Evolutionary conservation across 2,113 vertebrate species (phyloP).

Genomic region (Anolis carolinensis): DNA sequence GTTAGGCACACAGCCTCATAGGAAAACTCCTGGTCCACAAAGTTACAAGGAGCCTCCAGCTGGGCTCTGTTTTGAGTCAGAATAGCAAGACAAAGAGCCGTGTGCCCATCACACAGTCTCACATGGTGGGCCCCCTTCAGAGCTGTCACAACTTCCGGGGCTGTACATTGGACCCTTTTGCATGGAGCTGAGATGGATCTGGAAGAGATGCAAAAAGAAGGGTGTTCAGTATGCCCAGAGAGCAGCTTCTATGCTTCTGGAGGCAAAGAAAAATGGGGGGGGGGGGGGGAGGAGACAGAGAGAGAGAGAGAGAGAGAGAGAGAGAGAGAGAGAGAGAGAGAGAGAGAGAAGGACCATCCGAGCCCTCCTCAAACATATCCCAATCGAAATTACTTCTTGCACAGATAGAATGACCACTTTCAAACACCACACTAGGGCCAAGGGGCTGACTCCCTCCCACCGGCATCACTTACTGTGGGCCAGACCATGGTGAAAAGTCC

Average conservation of each 20-base stretch:
- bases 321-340: constrained; percentile 35
- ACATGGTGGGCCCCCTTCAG: constrained; percentile 22
- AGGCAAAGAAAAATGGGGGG: constrained; percentile 64
- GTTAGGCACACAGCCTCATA: constrained; percentile 18
- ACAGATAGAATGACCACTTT: neutral
- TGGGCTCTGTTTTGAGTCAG: constrained; percentile 46
- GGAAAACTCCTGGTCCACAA: constrained; percentile 40
- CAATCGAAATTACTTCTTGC: constrained; percentile 36
- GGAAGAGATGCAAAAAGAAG: constrained; percentile 59
- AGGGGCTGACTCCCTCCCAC: too few relatives aligned
- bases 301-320: constrained; percentile 19
- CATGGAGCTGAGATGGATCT: constrained; percentile 81
- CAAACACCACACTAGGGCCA: neutral
- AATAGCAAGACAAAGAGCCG: constrained; percentile 27
- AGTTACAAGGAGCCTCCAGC: constrained; percentile 25
- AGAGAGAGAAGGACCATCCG: constrained; percentile 23
- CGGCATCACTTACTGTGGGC: constrained; percentile 80
- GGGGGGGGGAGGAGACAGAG: too few relatives aligned
- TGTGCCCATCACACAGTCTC: constrained; percentile 29
- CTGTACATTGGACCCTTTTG: constrained; percentile 77
- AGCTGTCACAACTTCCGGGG: constrained; percentile 80
- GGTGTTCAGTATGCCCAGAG: constrained; percentile 62
- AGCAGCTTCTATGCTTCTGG: constrained; percentile 68
- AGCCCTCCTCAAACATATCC: neutral
- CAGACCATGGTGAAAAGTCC: constrained; percentile 83